Evolutionary conservation across 2,888 invertebrate species (phyloP).

Genomic region (Drosophila ezoana): DNA sequence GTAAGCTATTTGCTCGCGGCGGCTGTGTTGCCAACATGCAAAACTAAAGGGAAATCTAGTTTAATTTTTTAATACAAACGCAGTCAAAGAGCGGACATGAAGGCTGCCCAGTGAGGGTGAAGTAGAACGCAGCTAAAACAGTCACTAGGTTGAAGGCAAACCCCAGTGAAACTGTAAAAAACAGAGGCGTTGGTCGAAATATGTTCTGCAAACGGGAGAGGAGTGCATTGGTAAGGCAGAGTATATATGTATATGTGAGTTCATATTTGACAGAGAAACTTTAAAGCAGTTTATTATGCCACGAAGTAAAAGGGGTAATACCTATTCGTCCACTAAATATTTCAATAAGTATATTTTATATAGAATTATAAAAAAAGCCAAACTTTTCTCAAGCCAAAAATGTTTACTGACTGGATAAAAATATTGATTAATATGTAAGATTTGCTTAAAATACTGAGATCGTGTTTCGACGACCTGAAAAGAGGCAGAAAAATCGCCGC

Average conservation of each 20-base stretch:
- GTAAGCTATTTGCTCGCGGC: constrained; percentile 65
- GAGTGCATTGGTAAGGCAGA: too few relatives aligned
- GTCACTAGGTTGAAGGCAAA: not conserved
- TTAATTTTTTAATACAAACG: constrained; percentile 76
- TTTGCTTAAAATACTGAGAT: too few relatives aligned
- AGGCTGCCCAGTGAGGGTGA: constrained; percentile 13
- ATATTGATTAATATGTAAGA: too few relatives aligned
- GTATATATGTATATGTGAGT: not conserved
- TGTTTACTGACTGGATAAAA: too few relatives aligned
- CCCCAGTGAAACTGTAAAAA: not conserved
- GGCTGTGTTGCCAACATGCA: constrained; percentile 62
- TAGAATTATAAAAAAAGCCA: too few relatives aligned
- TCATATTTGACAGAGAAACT: too few relatives aligned
- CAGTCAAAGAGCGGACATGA: constrained; percentile 56
- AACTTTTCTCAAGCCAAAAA: too few relatives aligned
- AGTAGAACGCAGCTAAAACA: constrained; percentile 10
- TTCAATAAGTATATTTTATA: too few relatives aligned
- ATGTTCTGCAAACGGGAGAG: not conserved
- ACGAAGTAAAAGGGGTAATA: too few relatives aligned
- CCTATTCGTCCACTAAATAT: too few relatives aligned
- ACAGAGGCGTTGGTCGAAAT: constrained; percentile 11
- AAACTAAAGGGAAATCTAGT: constrained; percentile 79
- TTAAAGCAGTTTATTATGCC: too few relatives aligned
- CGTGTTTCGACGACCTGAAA: too few relatives aligned
- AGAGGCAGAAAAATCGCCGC: constrained; percentile 2